Conservation (phyloP, 2,113 vertebrate genomes). For the Brachirus orientalis region DNA sequence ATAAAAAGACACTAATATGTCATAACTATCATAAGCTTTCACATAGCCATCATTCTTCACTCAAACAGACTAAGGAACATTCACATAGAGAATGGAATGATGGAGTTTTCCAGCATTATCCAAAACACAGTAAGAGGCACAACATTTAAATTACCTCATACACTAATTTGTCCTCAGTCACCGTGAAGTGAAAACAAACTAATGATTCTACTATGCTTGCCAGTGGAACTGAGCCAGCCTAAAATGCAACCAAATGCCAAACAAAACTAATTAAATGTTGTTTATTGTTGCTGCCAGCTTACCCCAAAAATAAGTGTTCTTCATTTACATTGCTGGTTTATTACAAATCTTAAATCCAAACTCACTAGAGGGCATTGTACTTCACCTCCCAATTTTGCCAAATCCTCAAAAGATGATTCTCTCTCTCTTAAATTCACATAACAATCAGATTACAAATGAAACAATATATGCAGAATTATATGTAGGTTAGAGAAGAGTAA, state of each 20-base stretch:
- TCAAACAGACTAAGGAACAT: no score
- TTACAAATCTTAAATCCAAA: constrained; percentile 13
- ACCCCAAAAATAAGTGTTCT: constrained; percentile 28
- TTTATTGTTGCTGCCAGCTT: constrained; percentile 58
- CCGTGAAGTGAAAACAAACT: constrained; percentile 44
- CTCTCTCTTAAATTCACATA: constrained; percentile 6
- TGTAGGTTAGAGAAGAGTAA: constrained; percentile 6
- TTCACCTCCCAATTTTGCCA: not conserved
- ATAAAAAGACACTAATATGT: no score
- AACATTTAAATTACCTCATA: constrained; percentile 19
- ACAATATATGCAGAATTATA: not conserved
- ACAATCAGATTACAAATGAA: constrained; percentile 2
- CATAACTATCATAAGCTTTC: not conserved
- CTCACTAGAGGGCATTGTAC: constrained; percentile 1
- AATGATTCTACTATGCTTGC: constrained; percentile 44
- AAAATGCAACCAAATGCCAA: constrained; percentile 46
- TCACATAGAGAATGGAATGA: no score
- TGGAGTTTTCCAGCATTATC: not conserved
- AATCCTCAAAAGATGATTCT: constrained; percentile 7
- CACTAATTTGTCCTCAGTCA: constrained; percentile 27
- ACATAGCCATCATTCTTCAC: not conserved
- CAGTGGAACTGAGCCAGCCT: constrained; percentile 46
- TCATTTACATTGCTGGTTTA: constrained; percentile 4
- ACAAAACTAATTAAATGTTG: constrained; percentile 65
- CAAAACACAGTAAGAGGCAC: constrained; percentile 4